Evolutionary conservation across 2,113 vertebrate species (phyloP), one percentile per base, ranked within the genome.

Genomic region (Phrynosoma blainvillii): DNA sequence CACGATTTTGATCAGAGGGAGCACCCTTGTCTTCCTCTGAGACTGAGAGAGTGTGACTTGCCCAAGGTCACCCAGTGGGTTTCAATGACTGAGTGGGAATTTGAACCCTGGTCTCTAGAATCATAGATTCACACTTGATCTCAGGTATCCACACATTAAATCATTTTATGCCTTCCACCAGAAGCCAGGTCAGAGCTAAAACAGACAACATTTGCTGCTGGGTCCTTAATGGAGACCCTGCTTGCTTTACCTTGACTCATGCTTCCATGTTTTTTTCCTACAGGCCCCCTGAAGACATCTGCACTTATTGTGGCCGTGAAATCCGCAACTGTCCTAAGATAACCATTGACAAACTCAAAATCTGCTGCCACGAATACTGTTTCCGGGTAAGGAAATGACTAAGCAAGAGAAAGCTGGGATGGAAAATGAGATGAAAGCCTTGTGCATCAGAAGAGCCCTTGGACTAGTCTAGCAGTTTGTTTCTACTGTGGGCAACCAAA

Each of bases 291-390:
- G 95, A 96, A 40, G 96, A 95, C n/a, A n/a, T 91, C 73, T 98
- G 98, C 88, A 98, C 93, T 0, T 98, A 97, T 92, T 98, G 98
- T 25, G 92, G 97, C 75, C 90, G 97, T 18, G 93, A 88, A 83
- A 98, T 98, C 92, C 97, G 96, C 77, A 97, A 96, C 20, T 97
- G 98, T 73, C 96, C 97, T 75, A 98, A 97, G 94, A 98, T 98
- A 95, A 97, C 97, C 80, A 95, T 98, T 8, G 98, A 98, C 84
- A 97, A 98, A 89, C 97, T 98, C 14, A 97, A 97, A 79, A 97
- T 98, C 94, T 96, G 94, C 95, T 98, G 97, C 93, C 98, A 98
- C 0, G 97, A 98, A 23, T 91, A 84, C 85, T 98, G 98, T 90
- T 98, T 98, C 94, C 97, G 98, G 98, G 98, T 96, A 88, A 95